Base-by-base conservation (phyloP, 2,797 vertebrate genomes). In the Alfaro cultratus region DNA sequence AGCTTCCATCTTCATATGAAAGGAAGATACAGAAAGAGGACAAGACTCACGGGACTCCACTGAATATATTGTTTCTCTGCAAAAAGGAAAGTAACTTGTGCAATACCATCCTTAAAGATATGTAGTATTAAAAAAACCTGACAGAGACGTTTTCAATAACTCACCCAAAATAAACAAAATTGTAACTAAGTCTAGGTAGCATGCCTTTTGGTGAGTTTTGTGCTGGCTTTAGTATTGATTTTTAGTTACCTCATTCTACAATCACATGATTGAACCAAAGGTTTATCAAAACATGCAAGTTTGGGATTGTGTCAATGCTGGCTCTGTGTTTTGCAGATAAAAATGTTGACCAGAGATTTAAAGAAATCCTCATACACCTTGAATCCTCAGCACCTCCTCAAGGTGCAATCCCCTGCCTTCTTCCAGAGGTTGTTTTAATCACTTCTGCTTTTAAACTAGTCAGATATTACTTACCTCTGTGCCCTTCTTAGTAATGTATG, bases 181-280 rank as follows among this genome's bases (percentile, higher is more conserved):
- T 80, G 76, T 93, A 95, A 91, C 93, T 90, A 92, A 93, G 95
- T 94, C 82, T 87, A 94, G 92, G 92, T 94, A 95, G 96, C 95
- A 96, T 95, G 96, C 85, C 84, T 84, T 94, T 83, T 88, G 86
- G 92, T 94, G 84, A 91, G 94, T 92, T 93, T 92, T 93, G 92
- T 96, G 95, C 94, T 96, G 94, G 96, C 93, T 95, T 96, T 91
- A 95, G 90, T 93, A 94, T 93, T 94, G 95, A 94, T 95, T 91
- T 91, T 91, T 87, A 88, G 84, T 91, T 91, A 91, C 87, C 87
- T 87, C 88, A 83, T 85, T 90, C 75, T 87, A 81, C 86, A 89
- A 89, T 94, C 86, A 92, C 80, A 83, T 72, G 81, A 89, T 82
- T 92, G 86, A 93, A 92, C 86, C 90, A 93, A 93, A 93, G 88